These are phyloP conservation scores for Scrobipalpa costella DNA, from an alignment of 2,888 invertebrate species.

Conservation along the genomic window DNA sequence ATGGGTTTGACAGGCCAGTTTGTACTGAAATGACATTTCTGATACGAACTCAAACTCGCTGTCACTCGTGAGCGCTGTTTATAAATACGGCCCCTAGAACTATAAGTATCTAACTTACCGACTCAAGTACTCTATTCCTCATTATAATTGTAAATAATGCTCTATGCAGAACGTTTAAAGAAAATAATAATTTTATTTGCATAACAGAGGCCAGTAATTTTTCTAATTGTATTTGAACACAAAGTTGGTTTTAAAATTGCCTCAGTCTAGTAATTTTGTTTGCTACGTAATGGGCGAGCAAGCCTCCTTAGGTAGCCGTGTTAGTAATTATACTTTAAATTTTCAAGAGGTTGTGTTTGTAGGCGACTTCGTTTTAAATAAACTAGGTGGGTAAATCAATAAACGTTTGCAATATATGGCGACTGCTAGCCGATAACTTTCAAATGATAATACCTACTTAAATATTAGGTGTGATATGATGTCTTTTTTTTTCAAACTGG, in stretches of 20 bases:
- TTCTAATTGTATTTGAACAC: slow-evolving; percentile 16
- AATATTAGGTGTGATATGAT: no score
- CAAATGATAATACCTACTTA: not conserved
- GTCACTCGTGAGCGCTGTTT: no score
- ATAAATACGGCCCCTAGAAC: no score
- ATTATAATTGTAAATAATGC: not conserved
- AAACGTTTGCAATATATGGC: not conserved
- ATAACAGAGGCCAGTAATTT: not conserved
- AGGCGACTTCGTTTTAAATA: slow-evolving; percentile 3
- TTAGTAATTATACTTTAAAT: slow-evolving; percentile 14
- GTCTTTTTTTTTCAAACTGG: no score
- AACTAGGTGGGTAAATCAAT: slow-evolving; percentile 17
- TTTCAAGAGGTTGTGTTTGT: slow-evolving; percentile 13
- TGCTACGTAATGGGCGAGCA: slow-evolving; percentile 9
- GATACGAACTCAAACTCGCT: no score
- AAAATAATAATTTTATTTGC: not conserved
- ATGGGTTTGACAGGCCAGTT: no score
- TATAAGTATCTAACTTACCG: no score
- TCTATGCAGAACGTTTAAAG: not conserved
- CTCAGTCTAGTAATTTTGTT: slow-evolving; percentile 16
- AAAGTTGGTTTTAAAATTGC: slow-evolving; percentile 21
- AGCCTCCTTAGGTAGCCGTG: slow-evolving; percentile 14
- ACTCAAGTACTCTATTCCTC: no score
- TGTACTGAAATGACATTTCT: no score
- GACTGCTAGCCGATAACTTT: not conserved